Evolutionary conservation across 1,140 invertebrate species (phyloP), one percentile per base, ranked within the genome.

Genomic region (Bombus sibiricus): DNA sequence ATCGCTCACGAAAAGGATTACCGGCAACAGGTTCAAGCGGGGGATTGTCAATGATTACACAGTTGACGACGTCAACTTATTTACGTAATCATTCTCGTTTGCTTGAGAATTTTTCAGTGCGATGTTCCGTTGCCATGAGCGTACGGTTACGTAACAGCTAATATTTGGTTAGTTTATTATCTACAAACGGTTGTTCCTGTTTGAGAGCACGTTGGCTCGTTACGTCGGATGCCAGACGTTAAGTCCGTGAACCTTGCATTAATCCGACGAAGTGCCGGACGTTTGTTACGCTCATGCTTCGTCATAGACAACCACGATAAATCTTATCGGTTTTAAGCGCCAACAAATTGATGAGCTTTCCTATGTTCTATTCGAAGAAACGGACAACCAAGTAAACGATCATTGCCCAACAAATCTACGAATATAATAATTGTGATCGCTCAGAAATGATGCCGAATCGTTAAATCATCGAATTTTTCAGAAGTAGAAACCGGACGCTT

Each of bases 231-330:
- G 88, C 86, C 83, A 85, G 87, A 89, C 89, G 88, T 28, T 86
- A 76, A 8, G 47, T 53, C 47, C 47, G 80, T 18, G 41, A 47
- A 15, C 62, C 13, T 66, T 68, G 62, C 41, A 79, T 76, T 76
- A 76, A 83, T 76, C 43, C 72, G 28, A 53, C 18, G 13, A 32
- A 83, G 47, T 53, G 47, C 76, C 64, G 87, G 84, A 86, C 83
- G 89, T 88, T 91, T 88, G 92, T 91, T 88, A 87, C 86, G 86
- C 76, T 86, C 62, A 28, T 62, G 86, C 83, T 90, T 92, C 89
- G 82, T 88, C 88, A 85, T 53, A 53, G 47, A 53, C 47, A 22
- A 22, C 18, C 18, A 53, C 47, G 62, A 68, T 79, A 68, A 68
- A 79, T 79, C 62, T 47, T 22, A 41, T 18, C 13, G 18, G 13